Base-by-base conservation (phyloP, 2,797 vertebrate species). In the Chanos chanos region DNA sequence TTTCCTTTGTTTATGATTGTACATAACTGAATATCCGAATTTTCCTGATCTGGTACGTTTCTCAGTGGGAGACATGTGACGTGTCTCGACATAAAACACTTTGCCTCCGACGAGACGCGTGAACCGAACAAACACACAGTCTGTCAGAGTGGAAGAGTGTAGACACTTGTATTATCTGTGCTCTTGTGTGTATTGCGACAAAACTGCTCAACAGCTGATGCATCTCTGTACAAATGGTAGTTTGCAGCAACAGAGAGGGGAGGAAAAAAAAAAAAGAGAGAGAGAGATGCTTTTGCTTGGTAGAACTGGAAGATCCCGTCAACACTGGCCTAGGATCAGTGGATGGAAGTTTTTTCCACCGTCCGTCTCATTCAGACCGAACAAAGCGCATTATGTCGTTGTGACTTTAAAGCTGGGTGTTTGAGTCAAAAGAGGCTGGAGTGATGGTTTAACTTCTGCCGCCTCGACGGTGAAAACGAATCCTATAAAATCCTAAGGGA, bases 241-340 rank as follows among this genome's bases (percentile, higher is more conserved):
- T n/a, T n/a, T n/a, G n/a, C n/a, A n/a, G n/a, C n/a, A n/a, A n/a
- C n/a, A n/a, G n/a, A n/a, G 19, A 41, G 39, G 7, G 8, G 39
- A 21, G 9, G 43, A 40, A 22, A 43, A 40, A 18, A 12, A 43
- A 22, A 22, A 4, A 22, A 43, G 43, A 12, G 5, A 10, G 19
- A 33, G 5, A 43, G 34, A 52, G 40, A 58, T 21, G 47, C 51
- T 47, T 63, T 41, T 54, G 54, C 49, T 50, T 22, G 33, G 27
- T 10, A 40, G 47, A 56, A 58, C 55, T 67, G 60, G 63, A 75
- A 67, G 70, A 72, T 66, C 31, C n/a, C 41, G 45, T 63, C 27
- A 53, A 40, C 24, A 9, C 33, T 18, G 34, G 37, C 8, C 55
- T 50, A 13, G 43, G 36, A 64, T 59, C 59, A 70, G 40, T 63